Base-by-base conservation (phyloP, 1,140 invertebrate species). In the Microvelia longipes region DNA sequence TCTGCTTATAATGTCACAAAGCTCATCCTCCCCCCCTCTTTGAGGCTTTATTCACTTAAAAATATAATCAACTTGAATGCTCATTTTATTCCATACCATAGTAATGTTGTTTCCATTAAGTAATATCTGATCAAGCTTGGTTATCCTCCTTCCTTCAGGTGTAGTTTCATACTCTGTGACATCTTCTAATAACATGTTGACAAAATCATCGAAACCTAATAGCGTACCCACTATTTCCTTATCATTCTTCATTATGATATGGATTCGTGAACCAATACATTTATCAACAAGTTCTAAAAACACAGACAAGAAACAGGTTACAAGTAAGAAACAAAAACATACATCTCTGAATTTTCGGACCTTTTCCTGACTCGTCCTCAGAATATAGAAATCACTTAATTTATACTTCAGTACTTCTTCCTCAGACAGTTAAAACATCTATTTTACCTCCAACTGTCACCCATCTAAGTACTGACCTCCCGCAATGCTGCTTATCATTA, bases 181-280 rank as follows among this genome's bases (percentile, higher is more conserved):
- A 81, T 95, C 92, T 77, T 95, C 93, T 70, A 96, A 78, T 14
- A 96, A 83, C 93, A 96, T 96, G 80, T 96, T 99, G 19, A 99
- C 98, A 82, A 98, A 99, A 81, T 98, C 96, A 82, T 99, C 97
- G 81, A 99, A 99, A 11, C 98, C 98, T 71, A 94, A 82, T 25
- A 99, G 80, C 0, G 96, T 98, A 70, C 98, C 98, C 15, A 99
- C 94, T 77, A 99, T 96, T 86, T 99, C 97, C 81, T 98, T 98
- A 77, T 99, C 96, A 79, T 96, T 97, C 82, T 98, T 99, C 96
- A 99, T 98, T 61, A 99, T 97, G 28, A 99, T 98, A 77, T 99
- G 98, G 77, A 99, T 98, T 71, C 93, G 83, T 0, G 96, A 98
- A 25, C 98, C 98, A 78, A 99, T 99, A 81, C 97, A 99, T 85